Base-by-base conservation (phyloP, 1,140 invertebrate genomes). In the Lutraria rhynchaena region DNA sequence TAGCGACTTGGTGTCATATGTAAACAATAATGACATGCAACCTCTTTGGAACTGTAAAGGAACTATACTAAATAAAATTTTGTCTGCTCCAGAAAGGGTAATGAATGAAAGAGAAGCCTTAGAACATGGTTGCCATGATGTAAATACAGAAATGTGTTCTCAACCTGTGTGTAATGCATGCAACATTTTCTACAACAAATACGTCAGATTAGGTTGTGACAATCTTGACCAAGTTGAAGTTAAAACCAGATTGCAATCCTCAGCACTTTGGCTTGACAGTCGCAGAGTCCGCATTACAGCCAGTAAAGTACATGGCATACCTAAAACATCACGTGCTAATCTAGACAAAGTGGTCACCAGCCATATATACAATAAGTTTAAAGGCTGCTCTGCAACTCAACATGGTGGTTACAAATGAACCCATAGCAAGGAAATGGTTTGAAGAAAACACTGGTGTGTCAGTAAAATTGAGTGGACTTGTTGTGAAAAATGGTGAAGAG, bases 361-460 rank as follows among this genome's bases (percentile, higher is more conserved):
- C 35, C 71, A 60, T 35, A 60, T 75, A 22, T 75, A 67, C 44
- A 57, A 73, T 46, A 33, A 51, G 4, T 73, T 73, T 31, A 73
- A 73, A 31, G 69, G 51, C 5, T 46, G 4, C 46, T 29, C 27
- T 13, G 63, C 63, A 3, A 73, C 53, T 1, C 31, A 27, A 22
- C 71, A 75, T 46, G 71, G 71, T 22, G 2, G 61, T 24, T n/a
- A 60, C 29, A 44, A 44, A 4, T 75, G 71, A 75, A 61, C 71
- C 71, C 19, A 44, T 46, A 37, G 71, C 71, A 5, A 19, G 69
- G n/a, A 37, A 74, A 22, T 74, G 71, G 71, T 74, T 74, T 60
- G 71, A 74, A 29, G 24, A 61, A 27, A 44, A 2, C 15, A 44
- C 22, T 46, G 55, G 71, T 41, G 9, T 44, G 37, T 19, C 55